Percentiles rank a stretch among this genome's conserved stretches.
phyloP scores from a whole-genome alignment of 1,140 invertebrate species.

The Thrips palmi region DNA sequence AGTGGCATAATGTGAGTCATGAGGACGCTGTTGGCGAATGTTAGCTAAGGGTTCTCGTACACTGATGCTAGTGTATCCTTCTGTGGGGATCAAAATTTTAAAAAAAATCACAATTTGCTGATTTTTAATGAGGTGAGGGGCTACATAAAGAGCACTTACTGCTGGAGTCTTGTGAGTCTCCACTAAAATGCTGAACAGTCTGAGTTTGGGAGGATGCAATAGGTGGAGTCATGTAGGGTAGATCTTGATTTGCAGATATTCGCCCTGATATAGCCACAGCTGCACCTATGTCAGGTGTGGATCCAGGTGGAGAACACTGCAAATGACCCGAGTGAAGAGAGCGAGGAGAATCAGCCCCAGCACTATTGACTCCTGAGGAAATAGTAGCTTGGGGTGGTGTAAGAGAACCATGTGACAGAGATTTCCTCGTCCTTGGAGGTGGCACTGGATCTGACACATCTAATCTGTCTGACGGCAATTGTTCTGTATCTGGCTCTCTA shows the following conservation, averaged over 20 bases:
- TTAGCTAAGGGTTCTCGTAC: slow-evolving; percentile 68
- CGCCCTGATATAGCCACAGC: slow-evolving; percentile 65
- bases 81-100: no score
- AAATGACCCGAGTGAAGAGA: no score
- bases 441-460: slow-evolving; percentile 12
- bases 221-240: slow-evolving; percentile 78
- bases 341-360: no score
- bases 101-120: slow-evolving; percentile 9
- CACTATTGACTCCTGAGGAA: no score
- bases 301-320: not conserved
- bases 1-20: slow-evolving; percentile 60
- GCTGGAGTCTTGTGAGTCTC: slow-evolving; percentile 66
- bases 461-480: slow-evolving; percentile 12
- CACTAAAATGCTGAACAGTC: slow-evolving; percentile 50
- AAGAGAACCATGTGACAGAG: slow-evolving; percentile 11
- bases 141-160: slow-evolving; percentile 36
- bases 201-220: slow-evolving; percentile 26
- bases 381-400: no score
- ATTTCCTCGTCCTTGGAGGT: slow-evolving; percentile 14
- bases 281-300: slow-evolving; percentile 39
- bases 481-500: not conserved
- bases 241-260: slow-evolving; percentile 65
- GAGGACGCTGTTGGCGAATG: slow-evolving; percentile 38
- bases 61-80: slow-evolving; percentile 80
- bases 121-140: not conserved